Evolutionary conservation across 2,797 vertebrate species (phyloP), one percentile per base, ranked within the genome.

Genomic region (Pampus argenteus): DNA sequence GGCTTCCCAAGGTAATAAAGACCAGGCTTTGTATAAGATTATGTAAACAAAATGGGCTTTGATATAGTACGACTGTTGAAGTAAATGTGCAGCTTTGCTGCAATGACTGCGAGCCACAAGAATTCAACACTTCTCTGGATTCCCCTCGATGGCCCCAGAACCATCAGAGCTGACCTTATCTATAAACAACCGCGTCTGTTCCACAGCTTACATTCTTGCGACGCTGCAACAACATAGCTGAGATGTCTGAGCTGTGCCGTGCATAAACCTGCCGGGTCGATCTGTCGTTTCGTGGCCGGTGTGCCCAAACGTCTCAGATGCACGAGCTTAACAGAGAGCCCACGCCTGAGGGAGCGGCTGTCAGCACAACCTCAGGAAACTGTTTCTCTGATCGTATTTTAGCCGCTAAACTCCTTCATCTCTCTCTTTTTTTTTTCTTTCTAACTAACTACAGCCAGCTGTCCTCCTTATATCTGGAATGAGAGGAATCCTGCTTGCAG

Each of bases 341-440:
- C 76, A 71, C 59, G 91, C 90, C 86, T 78, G 28, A 1, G 87
- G 90, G 91, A 88, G 83, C 81, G 76, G 85, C 93, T 95, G 93
- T 95, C 94, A 95, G 90, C 93, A 88, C 89, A 45, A 83, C 88
- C 91, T 94, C 90, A 85, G 92, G 91, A 94, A 95, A 94, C 90
- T 74, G 87, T 84, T 92, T 82, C 81, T 89, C 78, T 47, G 81
- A 92, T 94, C 89, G 79, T 87, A 84, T 91, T 86, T 85, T 89
- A 77, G 72, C 71, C 55, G 66, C 72, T 54, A 54, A 81, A 66
- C 62, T 69, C 54, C 50, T 45, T 66, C 63, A 67, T 69, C 52
- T 18, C 71, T 66, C 66, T 7, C 26, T 18, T 38, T 9, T n/a
- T 47, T 25, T 18, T 62, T 49, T 75, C 47, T 61, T n/a, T 64